Evolutionary conservation across 2,888 invertebrate genomes (phyloP).

Genomic region (Polydrusus cervinus): DNA sequence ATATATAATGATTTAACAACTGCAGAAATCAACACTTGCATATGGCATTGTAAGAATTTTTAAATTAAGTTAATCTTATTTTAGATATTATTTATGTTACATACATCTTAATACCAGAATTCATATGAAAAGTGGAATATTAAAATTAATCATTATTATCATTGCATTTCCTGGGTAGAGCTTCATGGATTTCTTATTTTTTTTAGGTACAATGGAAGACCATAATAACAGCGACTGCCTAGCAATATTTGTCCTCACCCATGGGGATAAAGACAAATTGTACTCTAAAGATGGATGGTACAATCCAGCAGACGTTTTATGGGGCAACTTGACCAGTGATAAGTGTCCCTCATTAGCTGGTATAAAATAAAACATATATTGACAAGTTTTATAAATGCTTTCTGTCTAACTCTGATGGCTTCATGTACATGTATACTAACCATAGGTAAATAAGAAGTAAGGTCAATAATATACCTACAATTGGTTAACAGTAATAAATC

Average conservation of each 20-base stretch:
- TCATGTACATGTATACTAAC: conserved; percentile 10
- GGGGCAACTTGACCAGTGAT: conserved; percentile 85
- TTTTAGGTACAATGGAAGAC: conserved; percentile 80
- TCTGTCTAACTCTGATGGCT: background rate
- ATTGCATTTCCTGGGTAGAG: too few species aligned
- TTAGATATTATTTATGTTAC: too few species aligned
- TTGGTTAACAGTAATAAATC: too few species aligned
- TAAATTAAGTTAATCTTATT: too few species aligned
- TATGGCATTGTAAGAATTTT: conserved; percentile 75
- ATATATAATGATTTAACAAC: conserved; percentile 81
- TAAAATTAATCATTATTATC: too few species aligned
- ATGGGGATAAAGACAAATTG: conserved; percentile 90
- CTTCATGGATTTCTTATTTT: too few species aligned
- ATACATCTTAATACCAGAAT: too few species aligned
- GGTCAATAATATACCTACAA: too few species aligned
- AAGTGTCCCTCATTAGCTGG: conserved; percentile 89
- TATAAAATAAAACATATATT: conserved; percentile 73
- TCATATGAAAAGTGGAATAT: too few species aligned
- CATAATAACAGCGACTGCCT: conserved; percentile 89
- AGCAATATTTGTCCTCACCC: conserved; percentile 87
- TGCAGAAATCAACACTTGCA: conserved; percentile 78
- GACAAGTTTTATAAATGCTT: background rate
- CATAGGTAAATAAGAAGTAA: background rate
- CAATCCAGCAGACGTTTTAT: conserved; percentile 82
- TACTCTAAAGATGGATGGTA: conserved; percentile 90